Percentiles rank a stretch among this genome's conserved stretches.
Conservation (phyloP, 2,113 vertebrate genomes). For the Bufo gargarizans region DNA sequence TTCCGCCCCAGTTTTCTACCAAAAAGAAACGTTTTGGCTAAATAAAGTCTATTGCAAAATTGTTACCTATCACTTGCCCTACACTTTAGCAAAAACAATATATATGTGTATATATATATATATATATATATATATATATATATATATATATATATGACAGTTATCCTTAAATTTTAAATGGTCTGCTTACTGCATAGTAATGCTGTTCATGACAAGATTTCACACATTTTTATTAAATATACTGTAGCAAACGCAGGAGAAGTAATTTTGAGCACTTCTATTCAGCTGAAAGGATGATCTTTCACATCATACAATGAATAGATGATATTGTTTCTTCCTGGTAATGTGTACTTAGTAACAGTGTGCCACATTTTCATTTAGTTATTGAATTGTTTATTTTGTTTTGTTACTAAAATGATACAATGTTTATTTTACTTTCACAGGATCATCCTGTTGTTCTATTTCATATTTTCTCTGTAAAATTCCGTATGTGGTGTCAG, state of each 20-base stretch:
- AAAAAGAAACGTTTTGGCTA: too few species aligned
- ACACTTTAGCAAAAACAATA: too few species aligned
- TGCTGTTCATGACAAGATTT: neutral
- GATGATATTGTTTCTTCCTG: neutral
- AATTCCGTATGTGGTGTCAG: conserved; percentile 7
- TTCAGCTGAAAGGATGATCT: conserved; percentile 3
- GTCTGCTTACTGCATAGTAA: too few species aligned
- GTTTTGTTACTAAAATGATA: conserved; percentile 18
- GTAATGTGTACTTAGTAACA: conserved; percentile 26
- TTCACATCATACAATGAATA: conserved; percentile 15
- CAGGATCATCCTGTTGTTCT: neutral
- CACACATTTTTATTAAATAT: neutral
- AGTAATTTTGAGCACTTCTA: neutral
- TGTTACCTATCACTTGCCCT: too few species aligned
- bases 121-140: too few species aligned
- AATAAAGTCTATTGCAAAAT: too few species aligned
- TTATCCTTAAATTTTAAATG: too few species aligned
- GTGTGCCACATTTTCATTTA: conserved; percentile 17
- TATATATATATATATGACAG: too few species aligned
- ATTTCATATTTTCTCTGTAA: conserved; percentile 16
- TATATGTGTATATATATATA: too few species aligned
- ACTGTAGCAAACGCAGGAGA: neutral
- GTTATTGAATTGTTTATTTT: conserved; percentile 30
- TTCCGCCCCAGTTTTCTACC: too few species aligned
- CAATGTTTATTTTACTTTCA: neutral